These are phyloP conservation scores for Naso thynnoides DNA, from an alignment of 2,797 vertebrate species.

Conservation along the genomic window DNA sequence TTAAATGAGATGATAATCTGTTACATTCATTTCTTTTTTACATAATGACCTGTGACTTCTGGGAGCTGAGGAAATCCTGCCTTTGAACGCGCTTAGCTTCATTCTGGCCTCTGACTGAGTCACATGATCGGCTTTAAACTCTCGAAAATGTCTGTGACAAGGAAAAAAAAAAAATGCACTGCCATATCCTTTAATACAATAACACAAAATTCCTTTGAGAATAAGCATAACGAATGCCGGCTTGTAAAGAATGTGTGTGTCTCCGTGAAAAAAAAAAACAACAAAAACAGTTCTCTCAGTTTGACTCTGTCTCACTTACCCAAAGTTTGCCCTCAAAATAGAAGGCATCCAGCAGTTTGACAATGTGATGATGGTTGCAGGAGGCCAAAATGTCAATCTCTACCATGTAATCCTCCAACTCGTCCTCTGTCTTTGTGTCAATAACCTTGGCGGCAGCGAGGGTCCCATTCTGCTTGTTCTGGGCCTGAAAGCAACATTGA, in stretches of 20 bases:
- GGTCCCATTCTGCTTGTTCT: constrained; percentile 96
- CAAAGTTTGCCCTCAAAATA: constrained; percentile 98
- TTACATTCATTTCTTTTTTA: not conserved
- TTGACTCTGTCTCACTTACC: constrained; percentile 84
- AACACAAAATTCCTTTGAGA: constrained; percentile 22
- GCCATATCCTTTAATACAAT: constrained; percentile 2
- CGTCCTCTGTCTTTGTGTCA: constrained; percentile 98
- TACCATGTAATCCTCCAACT: constrained; percentile 99
- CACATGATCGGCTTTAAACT: constrained; percentile 32
- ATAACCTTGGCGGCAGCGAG: constrained; percentile 99
- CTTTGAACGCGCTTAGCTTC: not conserved
- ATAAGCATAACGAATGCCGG: constrained; percentile 20
- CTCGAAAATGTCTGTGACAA: not conserved
- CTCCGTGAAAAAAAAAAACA: not conserved
- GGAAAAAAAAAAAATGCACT: not conserved
- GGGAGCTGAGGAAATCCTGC: not conserved
- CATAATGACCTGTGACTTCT: constrained; percentile 7
- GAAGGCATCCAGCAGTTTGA: constrained; percentile 97
- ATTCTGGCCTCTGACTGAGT: not conserved
- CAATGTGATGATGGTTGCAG: constrained; percentile 96
- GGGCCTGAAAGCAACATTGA: constrained; percentile 86
- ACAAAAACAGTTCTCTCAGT: constrained; percentile 8
- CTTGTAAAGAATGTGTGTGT: constrained; percentile 42
- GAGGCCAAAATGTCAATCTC: constrained; percentile 99
- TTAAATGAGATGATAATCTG: not conserved